These are phyloP conservation scores for Podarcis lilfordi DNA, from an alignment of 2,797 vertebrate genomes.

Conservation along the genomic window DNA sequence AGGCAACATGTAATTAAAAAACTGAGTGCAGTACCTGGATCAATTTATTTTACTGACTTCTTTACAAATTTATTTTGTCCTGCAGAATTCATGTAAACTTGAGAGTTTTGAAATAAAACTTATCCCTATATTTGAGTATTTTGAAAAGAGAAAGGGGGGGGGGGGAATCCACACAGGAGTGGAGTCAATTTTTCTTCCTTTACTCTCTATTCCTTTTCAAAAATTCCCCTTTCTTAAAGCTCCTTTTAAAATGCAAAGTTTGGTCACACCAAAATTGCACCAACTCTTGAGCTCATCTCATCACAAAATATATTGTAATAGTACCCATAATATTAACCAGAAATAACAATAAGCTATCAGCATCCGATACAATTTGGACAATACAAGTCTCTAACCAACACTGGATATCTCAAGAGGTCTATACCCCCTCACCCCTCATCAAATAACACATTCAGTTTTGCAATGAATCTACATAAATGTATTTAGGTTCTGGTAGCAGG, in stretches of 20 bases:
- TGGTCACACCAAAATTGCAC: background rate
- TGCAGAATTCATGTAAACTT: too few species aligned
- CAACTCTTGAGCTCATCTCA: background rate
- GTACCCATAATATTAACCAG: background rate
- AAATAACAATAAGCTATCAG: background rate
- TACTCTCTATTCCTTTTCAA: background rate
- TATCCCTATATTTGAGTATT: background rate
- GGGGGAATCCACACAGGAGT: too few species aligned
- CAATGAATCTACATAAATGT: background rate
- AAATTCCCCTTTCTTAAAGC: background rate
- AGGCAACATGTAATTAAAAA: background rate
- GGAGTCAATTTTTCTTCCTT: background rate
- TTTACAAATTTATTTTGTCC: background rate
- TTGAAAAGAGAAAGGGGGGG: background rate
- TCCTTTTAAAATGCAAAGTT: background rate
- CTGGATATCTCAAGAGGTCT: too few species aligned
- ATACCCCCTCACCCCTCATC: too few species aligned
- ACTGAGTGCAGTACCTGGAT: background rate
- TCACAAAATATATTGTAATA: background rate
- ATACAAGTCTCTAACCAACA: too few species aligned
- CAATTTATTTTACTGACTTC: background rate
- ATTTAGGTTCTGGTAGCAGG: background rate
- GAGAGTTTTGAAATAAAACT: background rate
- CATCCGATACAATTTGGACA: background rate
- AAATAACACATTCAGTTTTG: background rate